Percentiles rank a stretch among this genome's conserved stretches.
These are phyloP conservation scores for Brachystomella parvula DNA, from an alignment of 1,140 invertebrate genomes.

Conservation along the genomic window DNA sequence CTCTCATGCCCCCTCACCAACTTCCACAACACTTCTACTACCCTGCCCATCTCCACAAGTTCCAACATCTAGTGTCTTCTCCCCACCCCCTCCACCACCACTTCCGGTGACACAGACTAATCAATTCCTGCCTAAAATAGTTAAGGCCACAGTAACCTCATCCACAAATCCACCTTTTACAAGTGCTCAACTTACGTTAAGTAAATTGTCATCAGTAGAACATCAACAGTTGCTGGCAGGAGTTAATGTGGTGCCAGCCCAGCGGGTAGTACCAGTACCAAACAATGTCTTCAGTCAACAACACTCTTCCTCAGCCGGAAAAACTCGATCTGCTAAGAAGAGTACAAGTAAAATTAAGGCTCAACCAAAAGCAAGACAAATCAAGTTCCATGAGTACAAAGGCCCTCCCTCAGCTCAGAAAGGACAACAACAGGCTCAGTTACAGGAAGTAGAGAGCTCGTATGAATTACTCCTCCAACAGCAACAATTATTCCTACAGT, in stretches of 20 bases:
- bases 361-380: constrained; percentile 73
- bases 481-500: constrained; percentile 83
- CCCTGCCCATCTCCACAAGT: constrained; percentile 13
- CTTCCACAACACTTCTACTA: constrained; percentile 19
- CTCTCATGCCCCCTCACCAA: constrained; percentile 46
- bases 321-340: constrained; percentile 32
- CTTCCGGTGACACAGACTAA: constrained; percentile 43
- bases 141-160: constrained; percentile 12
- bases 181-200: constrained; percentile 15
- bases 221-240: background rate
- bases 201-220: constrained; percentile 1
- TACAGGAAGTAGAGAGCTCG: constrained; percentile 57
- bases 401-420: constrained; percentile 81
- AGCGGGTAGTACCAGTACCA: background rate
- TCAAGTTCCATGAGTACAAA: constrained; percentile 98
- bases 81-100: constrained; percentile 18
- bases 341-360: constrained; percentile 61
- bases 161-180: constrained; percentile 14
- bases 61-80: background rate
- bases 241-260: background rate
- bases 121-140: constrained; percentile 8
- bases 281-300: constrained; percentile 22
- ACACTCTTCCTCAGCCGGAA: constrained; percentile 19
- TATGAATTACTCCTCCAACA: constrained; percentile 88
- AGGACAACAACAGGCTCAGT: background rate